phyloP scores from a whole-genome alignment of 2,113 vertebrate species.

The Saguinus imperator region DNA sequence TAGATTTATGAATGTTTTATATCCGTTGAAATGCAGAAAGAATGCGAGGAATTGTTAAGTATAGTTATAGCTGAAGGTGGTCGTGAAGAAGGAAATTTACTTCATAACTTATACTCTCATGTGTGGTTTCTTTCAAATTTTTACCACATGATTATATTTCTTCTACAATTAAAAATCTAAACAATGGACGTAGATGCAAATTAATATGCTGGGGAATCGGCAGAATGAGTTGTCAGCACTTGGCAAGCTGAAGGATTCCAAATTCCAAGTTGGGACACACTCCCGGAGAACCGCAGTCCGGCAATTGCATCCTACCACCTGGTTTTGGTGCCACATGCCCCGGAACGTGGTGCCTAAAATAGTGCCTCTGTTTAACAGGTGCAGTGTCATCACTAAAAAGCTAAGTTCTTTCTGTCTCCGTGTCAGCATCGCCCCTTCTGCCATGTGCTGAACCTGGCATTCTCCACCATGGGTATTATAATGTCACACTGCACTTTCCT shows the following conservation, averaged over 20 bases:
- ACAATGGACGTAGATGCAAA: not conserved
- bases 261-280: not conserved
- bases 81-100: not conserved
- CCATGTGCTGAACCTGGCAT: not conserved
- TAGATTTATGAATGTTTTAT: not conserved
- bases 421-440: not conserved
- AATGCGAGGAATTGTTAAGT: not conserved
- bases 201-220: not conserved
- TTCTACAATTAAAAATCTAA: slow-evolving; percentile 16
- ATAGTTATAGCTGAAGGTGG: not conserved
- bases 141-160: not conserved
- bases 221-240: not conserved
- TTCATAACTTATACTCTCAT: not conserved
- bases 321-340: slow-evolving; percentile 17
- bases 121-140: not conserved
- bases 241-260: not conserved
- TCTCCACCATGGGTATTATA: slow-evolving; percentile 63
- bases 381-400: slow-evolving; percentile 56
- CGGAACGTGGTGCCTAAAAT: slow-evolving; percentile 34
- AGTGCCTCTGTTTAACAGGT: slow-evolving; percentile 51
- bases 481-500: slow-evolving; percentile 52
- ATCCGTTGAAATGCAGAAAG: not conserved
- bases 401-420: slow-evolving; percentile 63
- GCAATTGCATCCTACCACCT: slow-evolving; percentile 52
- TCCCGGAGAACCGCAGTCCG: slow-evolving; percentile 30